phyloP scores from a whole-genome alignment of 2,888 invertebrate species.

The Latrodectus hesperus region DNA sequence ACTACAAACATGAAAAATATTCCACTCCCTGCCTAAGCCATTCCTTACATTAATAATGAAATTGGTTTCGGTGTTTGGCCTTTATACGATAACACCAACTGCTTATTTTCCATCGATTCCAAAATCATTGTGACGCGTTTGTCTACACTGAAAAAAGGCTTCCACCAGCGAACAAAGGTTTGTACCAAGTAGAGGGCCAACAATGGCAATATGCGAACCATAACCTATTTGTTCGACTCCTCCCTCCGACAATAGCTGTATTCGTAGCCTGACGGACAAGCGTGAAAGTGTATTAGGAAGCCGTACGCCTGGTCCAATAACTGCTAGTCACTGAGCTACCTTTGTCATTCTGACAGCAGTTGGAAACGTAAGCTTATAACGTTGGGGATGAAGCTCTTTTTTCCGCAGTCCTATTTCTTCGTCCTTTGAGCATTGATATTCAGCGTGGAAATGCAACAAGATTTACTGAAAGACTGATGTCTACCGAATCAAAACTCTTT shows the following conservation, averaged over 20 bases:
- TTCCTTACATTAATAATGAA: constrained; percentile 49
- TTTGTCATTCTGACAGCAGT: constrained; percentile 63
- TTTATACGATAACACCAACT: constrained; percentile 56
- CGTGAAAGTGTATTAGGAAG: constrained; percentile 68
- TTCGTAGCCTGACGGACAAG: constrained; percentile 48
- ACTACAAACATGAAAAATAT: no score
- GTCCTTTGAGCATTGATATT: constrained; percentile 19
- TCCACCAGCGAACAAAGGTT: constrained; percentile 44
- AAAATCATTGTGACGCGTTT: constrained; percentile 51
- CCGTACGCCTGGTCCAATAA: constrained; percentile 51
- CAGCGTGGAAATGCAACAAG: constrained; percentile 29
- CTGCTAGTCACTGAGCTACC: constrained; percentile 42
- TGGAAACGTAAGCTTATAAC: constrained; percentile 63
- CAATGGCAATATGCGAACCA: constrained; percentile 67
- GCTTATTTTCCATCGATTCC: constrained; percentile 47
- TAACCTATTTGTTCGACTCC: constrained; percentile 68
- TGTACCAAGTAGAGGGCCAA: constrained; percentile 61
- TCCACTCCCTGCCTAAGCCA: neutral
- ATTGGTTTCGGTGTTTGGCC: constrained; percentile 44
- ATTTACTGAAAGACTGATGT: constrained; percentile 34
- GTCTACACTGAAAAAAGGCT: constrained; percentile 1
- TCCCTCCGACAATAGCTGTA: constrained; percentile 49
- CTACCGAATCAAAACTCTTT: neutral
- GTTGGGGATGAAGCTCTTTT: constrained; percentile 35
- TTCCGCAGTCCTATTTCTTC: neutral